Conservation (phyloP, 2,888 invertebrate species). For the Hypomecis punctinalis region DNA sequence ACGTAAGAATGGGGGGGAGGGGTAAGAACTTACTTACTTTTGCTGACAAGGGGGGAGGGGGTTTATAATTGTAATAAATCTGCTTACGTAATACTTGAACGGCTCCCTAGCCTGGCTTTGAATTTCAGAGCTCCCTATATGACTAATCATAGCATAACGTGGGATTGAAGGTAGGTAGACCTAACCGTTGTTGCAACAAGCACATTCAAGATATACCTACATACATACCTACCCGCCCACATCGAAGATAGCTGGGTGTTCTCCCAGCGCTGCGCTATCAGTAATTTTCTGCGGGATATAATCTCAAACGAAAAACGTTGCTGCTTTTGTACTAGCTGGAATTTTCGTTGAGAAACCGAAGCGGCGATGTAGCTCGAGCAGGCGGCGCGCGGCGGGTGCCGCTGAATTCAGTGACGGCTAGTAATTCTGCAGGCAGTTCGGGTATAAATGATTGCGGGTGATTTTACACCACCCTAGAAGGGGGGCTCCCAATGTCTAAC, state of each 20-base stretch:
- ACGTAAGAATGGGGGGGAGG: too few species aligned
- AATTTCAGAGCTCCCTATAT: conserved; percentile 12
- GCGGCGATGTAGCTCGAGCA: conserved; percentile 50
- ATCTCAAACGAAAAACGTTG: conserved; percentile 12
- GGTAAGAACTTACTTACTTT: too few species aligned
- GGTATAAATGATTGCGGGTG: conserved; percentile 85
- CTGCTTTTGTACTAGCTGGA: conserved; percentile 18
- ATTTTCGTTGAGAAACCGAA: conserved; percentile 23
- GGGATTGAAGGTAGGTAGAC: conserved; percentile 23
- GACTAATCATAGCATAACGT: conserved; percentile 17
- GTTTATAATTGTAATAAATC: too few species aligned
- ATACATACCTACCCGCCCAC: conserved; percentile 18
- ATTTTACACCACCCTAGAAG: conserved; percentile 77
- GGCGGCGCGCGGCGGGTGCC: conserved; percentile 54
- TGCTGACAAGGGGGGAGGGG: too few species aligned
- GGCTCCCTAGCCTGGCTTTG: background rate
- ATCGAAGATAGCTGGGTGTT: conserved; percentile 21
- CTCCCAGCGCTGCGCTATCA: conserved; percentile 21
- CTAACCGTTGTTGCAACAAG: conserved; percentile 24
- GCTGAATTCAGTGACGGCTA: conserved; percentile 76
- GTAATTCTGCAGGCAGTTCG: conserved; percentile 84
- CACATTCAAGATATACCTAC: conserved; percentile 28
- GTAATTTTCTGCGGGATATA: conserved; percentile 26
- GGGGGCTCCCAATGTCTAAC: conserved; percentile 64
- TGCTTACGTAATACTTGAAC: too few species aligned